Conservation (phyloP, 2,113 vertebrate species). For the Serinus canaria region DNA sequence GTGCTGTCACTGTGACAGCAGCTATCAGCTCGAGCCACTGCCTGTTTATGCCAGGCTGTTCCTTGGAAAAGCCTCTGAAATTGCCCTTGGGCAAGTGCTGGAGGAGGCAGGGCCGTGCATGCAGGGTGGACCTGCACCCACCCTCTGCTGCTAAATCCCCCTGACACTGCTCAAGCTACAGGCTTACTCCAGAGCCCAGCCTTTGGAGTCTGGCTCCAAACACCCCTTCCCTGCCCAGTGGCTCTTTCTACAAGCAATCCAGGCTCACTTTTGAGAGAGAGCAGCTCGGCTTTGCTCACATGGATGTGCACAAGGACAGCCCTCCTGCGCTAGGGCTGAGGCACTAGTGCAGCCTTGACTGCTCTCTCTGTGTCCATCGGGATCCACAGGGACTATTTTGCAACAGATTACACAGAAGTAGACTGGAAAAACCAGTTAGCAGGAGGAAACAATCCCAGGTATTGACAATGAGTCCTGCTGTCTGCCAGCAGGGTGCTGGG, state of each 20-base stretch:
- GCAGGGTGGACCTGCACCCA: not conserved
- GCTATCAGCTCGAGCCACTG: not conserved
- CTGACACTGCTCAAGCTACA: accelerated
- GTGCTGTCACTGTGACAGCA: not conserved
- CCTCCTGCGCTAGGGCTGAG: accelerated
- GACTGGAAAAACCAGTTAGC: conserved; percentile 54
- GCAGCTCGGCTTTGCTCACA: accelerated
- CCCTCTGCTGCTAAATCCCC: accelerated
- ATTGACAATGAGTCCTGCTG: not conserved
- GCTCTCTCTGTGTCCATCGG: not conserved
- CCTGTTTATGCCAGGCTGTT: not conserved
- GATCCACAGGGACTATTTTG: not conserved
- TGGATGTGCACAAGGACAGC: accelerated
- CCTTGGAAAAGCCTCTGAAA: not conserved
- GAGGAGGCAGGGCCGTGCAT: not conserved
- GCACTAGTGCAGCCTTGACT: accelerated
- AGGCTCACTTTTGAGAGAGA: accelerated
- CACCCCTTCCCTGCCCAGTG: accelerated
- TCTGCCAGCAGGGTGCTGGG: not conserved
- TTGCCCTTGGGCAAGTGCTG: not conserved
- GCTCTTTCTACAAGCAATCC: accelerated
- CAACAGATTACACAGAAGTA: not conserved
- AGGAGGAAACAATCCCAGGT: not conserved
- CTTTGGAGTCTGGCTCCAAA: not conserved
- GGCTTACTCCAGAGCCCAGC: accelerated